Percentiles rank a stretch among this genome's conserved stretches.
Conservation (phyloP, 23 tunicate genomes). For the Oikopleura albicans region DNA sequence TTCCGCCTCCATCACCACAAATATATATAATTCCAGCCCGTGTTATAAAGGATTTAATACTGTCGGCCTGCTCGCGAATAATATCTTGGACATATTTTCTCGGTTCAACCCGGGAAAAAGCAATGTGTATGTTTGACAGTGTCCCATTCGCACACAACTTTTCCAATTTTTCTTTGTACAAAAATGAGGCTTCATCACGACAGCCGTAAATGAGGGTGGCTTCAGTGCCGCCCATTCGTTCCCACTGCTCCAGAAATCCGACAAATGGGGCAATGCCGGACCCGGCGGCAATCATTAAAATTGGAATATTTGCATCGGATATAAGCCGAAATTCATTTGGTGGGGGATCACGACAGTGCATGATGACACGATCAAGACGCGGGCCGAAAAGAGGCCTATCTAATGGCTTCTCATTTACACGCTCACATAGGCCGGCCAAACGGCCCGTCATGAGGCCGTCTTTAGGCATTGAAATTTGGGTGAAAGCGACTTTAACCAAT, state of each 20-base stretch:
- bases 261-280: background rate
- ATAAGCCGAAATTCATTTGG: background rate
- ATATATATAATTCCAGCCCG: background rate
- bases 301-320: background rate
- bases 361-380: background rate
- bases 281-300: background rate
- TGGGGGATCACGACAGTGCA: conserved; percentile 6
- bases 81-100: conserved; percentile 14
- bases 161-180: background rate
- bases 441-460: background rate
- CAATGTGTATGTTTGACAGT: background rate
- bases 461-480: background rate
- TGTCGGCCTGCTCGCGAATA: background rate
- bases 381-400: background rate
- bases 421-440: background rate
- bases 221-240: background rate
- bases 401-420: background rate
- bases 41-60: background rate
- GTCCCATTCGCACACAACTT: background rate
- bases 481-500: background rate
- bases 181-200: background rate
- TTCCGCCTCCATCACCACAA: background rate
- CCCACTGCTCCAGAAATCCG: background rate
- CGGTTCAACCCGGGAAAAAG: background rate
- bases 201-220: conserved; percentile 6